Evolutionary conservation across 1,140 invertebrate species (phyloP).

Genomic region (Apocrypta bakeri): DNA sequence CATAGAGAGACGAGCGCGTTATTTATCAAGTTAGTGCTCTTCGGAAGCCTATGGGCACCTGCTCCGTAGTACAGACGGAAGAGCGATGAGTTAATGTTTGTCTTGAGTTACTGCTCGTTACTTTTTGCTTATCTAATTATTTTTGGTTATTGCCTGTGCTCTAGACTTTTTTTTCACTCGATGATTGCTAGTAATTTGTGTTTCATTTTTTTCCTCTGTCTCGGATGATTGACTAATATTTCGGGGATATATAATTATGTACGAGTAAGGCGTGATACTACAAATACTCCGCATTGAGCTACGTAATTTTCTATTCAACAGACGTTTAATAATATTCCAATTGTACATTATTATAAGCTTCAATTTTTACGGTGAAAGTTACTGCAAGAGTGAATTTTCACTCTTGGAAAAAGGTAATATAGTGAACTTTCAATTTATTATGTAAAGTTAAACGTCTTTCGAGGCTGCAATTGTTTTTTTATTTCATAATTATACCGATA

Average conservation of each 20-base stretch:
- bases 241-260: neutral
- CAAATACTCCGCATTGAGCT: neutral
- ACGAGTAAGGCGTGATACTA: neutral
- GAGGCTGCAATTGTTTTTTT: too few species aligned
- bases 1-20: neutral
- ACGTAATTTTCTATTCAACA: neutral
- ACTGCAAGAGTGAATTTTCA: too few species aligned
- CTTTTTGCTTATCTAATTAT: neutral
- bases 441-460: too few species aligned
- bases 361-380: too few species aligned
- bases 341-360: too few species aligned
- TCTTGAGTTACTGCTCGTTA: neutral
- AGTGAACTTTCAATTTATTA: too few species aligned
- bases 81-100: neutral
- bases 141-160: neutral
- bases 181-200: neutral
- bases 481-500: too few species aligned
- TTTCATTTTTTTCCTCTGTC: too few species aligned
- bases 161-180: neutral
- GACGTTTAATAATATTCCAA: neutral
- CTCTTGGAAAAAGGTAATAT: too few species aligned
- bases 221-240: too few species aligned
- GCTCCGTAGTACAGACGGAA: too few species aligned
- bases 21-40: constrained; percentile 39
- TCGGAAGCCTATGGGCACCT: constrained; percentile 29